Conservation (phyloP, 2,113 vertebrate genomes). For the Prietella phreatophila region DNA sequence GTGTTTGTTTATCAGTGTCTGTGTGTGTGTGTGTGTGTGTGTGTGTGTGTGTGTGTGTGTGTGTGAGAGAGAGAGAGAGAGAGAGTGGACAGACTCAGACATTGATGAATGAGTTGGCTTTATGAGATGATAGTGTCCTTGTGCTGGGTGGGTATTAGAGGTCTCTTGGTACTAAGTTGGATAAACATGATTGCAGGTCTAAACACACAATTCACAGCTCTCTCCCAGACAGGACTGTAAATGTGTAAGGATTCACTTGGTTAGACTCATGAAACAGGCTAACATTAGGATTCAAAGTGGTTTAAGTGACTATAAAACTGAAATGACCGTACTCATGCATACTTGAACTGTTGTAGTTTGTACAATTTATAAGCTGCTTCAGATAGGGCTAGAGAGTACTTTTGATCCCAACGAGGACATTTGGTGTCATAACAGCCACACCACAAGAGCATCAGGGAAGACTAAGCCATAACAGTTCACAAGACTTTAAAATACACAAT, state of each 20-base stretch:
- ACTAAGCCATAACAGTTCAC: too few species aligned
- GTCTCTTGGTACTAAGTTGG: constrained; percentile 19
- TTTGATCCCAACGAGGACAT: too few species aligned
- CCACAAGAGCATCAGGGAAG: too few species aligned
- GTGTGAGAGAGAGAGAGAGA: neutral
- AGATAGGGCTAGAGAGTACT: too few species aligned
- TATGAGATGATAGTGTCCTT: constrained; percentile 35
- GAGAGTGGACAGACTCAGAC: constrained; percentile 14
- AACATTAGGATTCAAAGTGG: neutral
- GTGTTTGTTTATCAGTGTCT: constrained; percentile 11
- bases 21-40: constrained; percentile 15
- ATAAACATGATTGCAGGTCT: constrained; percentile 21
- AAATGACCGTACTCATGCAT: neutral
- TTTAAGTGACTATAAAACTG: neutral
- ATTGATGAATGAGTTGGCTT: constrained; percentile 28
- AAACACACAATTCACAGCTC: constrained; percentile 25
- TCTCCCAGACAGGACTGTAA: constrained; percentile 11
- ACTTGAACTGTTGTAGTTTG: neutral
- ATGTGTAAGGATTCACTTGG: neutral
- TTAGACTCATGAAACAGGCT: neutral
- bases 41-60: constrained; percentile 1
- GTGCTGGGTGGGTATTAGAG: constrained; percentile 20
- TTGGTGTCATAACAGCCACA: too few species aligned
- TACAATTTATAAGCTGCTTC: neutral
- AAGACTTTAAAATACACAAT: too few species aligned